Percentiles rank a stretch among this genome's conserved stretches.
phyloP scores from a whole-genome alignment of 2,888 invertebrate genomes.

The Argynnis bischoffii region DNA sequence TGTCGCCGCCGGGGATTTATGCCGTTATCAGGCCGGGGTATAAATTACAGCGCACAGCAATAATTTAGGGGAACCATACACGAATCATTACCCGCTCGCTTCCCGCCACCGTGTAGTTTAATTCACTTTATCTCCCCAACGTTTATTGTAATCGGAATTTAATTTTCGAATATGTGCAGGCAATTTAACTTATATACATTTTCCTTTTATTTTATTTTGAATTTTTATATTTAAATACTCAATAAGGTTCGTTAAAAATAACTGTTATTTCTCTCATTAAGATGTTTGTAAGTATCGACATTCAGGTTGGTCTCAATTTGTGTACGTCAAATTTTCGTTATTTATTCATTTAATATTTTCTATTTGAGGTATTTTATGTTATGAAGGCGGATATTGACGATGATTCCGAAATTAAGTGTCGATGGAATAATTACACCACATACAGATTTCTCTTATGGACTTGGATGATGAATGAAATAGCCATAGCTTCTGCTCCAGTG shows the following conservation, averaged over 20 bases:
- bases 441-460: conserved; percentile 64
- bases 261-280: background rate
- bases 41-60: conserved; percentile 77
- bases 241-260: background rate
- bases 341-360: background rate
- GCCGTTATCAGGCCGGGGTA: conserved; percentile 76
- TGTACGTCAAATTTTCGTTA: background rate
- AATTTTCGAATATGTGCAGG: conserved; percentile 44
- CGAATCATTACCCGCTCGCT: conserved; percentile 77
- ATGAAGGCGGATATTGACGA: conserved; percentile 47
- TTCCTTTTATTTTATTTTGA: conserved; percentile 9
- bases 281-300: background rate
- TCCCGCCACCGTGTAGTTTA: conserved; percentile 60
- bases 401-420: conserved; percentile 47
- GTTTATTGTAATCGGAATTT: conserved; percentile 68
- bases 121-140: conserved; percentile 74
- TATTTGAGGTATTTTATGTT: conserved; percentile 24
- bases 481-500: conserved; percentile 53
- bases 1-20: conserved; percentile 76
- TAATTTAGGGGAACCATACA: conserved; percentile 80
- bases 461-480: conserved; percentile 69
- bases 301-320: conserved; percentile 22
- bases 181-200: conserved; percentile 23
- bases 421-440: conserved; percentile 60
- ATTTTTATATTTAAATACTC: background rate